phyloP scores from a whole-genome alignment of 1,140 invertebrate genomes.

The Caenorhabditis brenneri region DNA sequence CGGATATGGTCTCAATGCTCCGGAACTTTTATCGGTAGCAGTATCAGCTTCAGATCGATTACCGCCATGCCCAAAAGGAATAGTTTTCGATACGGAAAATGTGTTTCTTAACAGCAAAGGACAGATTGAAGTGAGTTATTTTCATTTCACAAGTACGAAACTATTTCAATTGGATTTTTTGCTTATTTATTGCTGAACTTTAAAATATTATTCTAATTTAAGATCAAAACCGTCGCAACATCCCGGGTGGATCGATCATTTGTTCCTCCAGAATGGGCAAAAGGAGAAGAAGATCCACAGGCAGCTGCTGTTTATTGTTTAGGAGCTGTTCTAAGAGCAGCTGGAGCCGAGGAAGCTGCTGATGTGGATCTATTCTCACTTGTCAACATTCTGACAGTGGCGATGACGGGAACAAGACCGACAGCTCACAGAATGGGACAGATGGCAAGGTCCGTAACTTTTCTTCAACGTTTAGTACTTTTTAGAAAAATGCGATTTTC shows the following conservation, averaged over 20 bases:
- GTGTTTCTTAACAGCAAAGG: slow-evolving; percentile 45
- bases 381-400: slow-evolving; percentile 52
- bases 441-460: slow-evolving; percentile 22
- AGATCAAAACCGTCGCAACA: slow-evolving; percentile 46
- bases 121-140: not conserved
- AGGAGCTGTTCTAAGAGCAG: slow-evolving; percentile 49
- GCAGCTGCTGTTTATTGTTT: slow-evolving; percentile 54
- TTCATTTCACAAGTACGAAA: too few relatives aligned
- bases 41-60: slow-evolving; percentile 36
- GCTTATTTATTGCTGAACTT: too few relatives aligned
- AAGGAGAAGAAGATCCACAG: slow-evolving; percentile 38
- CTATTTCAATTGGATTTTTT: too few relatives aligned
- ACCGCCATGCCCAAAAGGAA: slow-evolving; percentile 47
- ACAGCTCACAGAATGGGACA: slow-evolving; percentile 55
- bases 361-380: slow-evolving; percentile 55
- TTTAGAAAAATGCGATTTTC: not conserved
- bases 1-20: slow-evolving; percentile 41
- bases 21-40: slow-evolving; percentile 43
- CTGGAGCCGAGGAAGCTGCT: slow-evolving; percentile 46
- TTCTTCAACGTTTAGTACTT: not conserved
- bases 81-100: slow-evolving; percentile 48
- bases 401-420: slow-evolving; percentile 52
- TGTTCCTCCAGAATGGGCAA: slow-evolving; percentile 50
- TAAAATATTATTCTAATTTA: too few relatives aligned
- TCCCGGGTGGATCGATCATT: slow-evolving; percentile 30